A percentile compares a stretch with the other conserved stretches of the same genome.
Evolutionary conservation across 1,140 invertebrate genomes (phyloP).

Genomic region (Magallana angulata): DNA sequence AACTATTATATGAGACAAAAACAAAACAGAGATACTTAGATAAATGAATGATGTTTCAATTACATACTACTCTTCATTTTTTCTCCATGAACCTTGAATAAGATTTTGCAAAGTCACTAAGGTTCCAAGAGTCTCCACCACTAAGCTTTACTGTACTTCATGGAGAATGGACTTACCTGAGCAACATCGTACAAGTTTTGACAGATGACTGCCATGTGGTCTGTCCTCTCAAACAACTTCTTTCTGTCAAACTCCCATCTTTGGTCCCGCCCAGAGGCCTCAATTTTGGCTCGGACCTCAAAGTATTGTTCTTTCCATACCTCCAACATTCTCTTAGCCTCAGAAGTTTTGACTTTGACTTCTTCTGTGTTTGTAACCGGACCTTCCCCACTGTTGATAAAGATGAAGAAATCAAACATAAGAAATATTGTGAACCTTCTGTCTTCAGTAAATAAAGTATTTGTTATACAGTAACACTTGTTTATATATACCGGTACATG

Average conservation of each 20-base stretch:
- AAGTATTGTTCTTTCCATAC: slow-evolving; percentile 86
- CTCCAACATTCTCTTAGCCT: slow-evolving; percentile 84
- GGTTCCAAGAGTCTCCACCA: neutral
- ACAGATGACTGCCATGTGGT: slow-evolving; percentile 90
- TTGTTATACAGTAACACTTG: neutral
- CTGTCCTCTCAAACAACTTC: slow-evolving; percentile 88
- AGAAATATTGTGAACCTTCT: neutral
- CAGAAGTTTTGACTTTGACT: slow-evolving; percentile 77
- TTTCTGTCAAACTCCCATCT: slow-evolving; percentile 94
- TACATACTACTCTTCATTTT: neutral
- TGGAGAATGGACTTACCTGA: slow-evolving; percentile 80
- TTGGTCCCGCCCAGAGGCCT: slow-evolving; percentile 88
- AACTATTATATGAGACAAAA: neutral
- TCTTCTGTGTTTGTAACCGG: slow-evolving; percentile 77
- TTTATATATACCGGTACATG: too few species aligned
- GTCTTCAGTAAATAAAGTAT: neutral
- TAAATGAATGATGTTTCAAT: neutral
- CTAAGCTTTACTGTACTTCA: neutral
- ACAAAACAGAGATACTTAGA: neutral
- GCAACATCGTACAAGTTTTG: slow-evolving; percentile 87
- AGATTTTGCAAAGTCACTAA: neutral
- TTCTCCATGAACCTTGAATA: neutral
- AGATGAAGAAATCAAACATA: slow-evolving; percentile 57
- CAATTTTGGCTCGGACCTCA: slow-evolving; percentile 88
- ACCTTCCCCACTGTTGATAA: slow-evolving; percentile 63